phyloP scores from a whole-genome alignment of 2,888 invertebrate species.

The Idaea dimidiata region DNA sequence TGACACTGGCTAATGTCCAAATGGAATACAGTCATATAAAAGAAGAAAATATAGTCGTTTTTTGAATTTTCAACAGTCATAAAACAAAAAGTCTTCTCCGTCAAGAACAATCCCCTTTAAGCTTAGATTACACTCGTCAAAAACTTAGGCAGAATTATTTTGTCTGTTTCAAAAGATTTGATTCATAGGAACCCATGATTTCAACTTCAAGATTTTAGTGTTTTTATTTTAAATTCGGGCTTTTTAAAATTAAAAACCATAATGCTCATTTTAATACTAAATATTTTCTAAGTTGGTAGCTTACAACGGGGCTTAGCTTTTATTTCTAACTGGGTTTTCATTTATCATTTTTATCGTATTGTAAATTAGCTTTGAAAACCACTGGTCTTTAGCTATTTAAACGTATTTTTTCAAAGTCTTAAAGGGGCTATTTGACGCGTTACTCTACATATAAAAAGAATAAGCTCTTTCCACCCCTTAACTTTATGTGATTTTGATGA shows the following conservation, averaged over 20 bases:
- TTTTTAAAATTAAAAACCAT: constrained; percentile 13
- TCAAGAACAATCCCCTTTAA: constrained; percentile 40
- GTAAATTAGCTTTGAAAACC: background rate
- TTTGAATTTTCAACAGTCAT: no score
- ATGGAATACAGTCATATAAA: no score
- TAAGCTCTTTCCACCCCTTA: no score
- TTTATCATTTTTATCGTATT: background rate
- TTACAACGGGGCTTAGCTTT: constrained; percentile 33
- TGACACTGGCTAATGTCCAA: no score
- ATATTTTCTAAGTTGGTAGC: constrained; percentile 14
- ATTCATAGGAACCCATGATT: background rate
- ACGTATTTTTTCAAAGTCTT: background rate
- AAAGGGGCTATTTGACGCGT: no score
- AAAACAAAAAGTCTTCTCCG: no score
- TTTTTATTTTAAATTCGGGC: constrained; percentile 8
- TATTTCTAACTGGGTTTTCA: constrained; percentile 37
- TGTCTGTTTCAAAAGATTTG: background rate
- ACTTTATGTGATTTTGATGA: no score
- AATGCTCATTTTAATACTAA: background rate
- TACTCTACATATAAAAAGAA: no score
- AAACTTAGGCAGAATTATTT: background rate
- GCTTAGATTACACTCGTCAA: background rate
- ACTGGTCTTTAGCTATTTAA: background rate
- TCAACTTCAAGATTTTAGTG: background rate
- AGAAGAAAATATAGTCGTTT: no score